Evolutionary conservation across 2,113 vertebrate genomes (phyloP).

Genomic region (Caloenas nicobarica): DNA sequence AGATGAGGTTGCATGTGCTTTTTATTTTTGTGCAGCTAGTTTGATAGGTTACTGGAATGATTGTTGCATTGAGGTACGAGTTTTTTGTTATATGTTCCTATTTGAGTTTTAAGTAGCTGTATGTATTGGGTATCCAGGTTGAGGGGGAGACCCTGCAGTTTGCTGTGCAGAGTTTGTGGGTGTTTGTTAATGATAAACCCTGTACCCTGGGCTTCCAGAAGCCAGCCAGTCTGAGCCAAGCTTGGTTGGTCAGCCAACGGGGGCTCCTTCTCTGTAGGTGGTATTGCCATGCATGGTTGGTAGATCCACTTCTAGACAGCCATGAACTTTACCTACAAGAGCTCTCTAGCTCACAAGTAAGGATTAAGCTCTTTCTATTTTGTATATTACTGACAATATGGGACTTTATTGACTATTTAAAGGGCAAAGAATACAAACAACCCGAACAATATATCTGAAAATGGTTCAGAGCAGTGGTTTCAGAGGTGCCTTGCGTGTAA

Average conservation of each 20-base stretch:
- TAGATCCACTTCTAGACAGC: neutral
- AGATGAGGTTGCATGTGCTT: neutral
- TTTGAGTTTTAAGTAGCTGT: neutral
- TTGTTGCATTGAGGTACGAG: accelerated
- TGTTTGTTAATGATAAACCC: neutral
- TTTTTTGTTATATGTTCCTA: neutral
- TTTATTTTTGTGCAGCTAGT: neutral
- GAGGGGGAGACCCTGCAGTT: neutral
- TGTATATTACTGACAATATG: neutral
- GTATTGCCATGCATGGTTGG: neutral
- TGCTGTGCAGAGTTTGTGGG: neutral
- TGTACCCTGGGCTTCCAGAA: neutral
- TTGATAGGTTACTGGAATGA: neutral
- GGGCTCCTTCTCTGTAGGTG: neutral
- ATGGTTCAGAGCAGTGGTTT: neutral
- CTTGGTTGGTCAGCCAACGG: neutral
- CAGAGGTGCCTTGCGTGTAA: neutral
- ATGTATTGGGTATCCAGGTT: neutral
- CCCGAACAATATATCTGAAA: neutral
- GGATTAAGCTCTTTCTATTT: neutral
- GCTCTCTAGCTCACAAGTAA: neutral
- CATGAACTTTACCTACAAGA: neutral
- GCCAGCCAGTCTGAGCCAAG: neutral
- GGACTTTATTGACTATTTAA: neutral
- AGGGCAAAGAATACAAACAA: neutral